These are phyloP conservation scores for Stenoptilia bipunctidactyla DNA, from an alignment of 2,888 invertebrate genomes.

Conservation along the genomic window DNA sequence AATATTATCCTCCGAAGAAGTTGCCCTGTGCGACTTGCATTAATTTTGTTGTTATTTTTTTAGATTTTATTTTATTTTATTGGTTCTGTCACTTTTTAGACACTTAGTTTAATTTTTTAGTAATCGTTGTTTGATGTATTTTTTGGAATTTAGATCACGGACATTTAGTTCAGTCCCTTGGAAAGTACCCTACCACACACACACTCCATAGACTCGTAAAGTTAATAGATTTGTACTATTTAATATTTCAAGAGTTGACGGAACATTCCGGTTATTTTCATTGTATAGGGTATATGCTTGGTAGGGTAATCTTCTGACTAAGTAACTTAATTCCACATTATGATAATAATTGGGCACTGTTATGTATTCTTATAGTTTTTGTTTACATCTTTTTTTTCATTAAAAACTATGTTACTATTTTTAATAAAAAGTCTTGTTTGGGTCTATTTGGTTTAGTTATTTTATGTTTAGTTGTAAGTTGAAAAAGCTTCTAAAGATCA, in stretches of 20 bases:
- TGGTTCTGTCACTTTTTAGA: slow-evolving; percentile 49
- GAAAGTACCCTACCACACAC: too few relatives aligned
- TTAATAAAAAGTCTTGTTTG: slow-evolving; percentile 56
- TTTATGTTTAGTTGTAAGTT: slow-evolving; percentile 15
- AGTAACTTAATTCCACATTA: too few relatives aligned
- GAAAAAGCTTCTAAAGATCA: not conserved
- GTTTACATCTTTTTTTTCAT: slow-evolving; percentile 45
- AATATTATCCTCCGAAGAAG: slow-evolving; percentile 24
- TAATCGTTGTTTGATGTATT: slow-evolving; percentile 35
- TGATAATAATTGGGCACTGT: slow-evolving; percentile 61
- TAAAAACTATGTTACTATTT: slow-evolving; percentile 50
- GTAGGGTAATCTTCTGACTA: too few relatives aligned
- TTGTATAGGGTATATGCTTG: too few relatives aligned
- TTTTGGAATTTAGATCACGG: slow-evolving; percentile 15
- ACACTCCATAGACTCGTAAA: too few relatives aligned
- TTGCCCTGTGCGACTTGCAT: slow-evolving; percentile 36
- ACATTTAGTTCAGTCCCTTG: slow-evolving; percentile 5
- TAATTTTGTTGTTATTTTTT: slow-evolving; percentile 57
- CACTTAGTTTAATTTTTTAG: slow-evolving; percentile 42
- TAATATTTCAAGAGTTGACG: too few relatives aligned
- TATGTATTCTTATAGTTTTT: slow-evolving; percentile 47
- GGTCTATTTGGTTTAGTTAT: slow-evolving; percentile 41
- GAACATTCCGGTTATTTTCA: too few relatives aligned
- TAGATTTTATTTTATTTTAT: slow-evolving; percentile 59
- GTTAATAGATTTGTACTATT: too few relatives aligned